Conservation (phyloP, 2,113 vertebrate species). For the Spermophilus dauricus region DNA sequence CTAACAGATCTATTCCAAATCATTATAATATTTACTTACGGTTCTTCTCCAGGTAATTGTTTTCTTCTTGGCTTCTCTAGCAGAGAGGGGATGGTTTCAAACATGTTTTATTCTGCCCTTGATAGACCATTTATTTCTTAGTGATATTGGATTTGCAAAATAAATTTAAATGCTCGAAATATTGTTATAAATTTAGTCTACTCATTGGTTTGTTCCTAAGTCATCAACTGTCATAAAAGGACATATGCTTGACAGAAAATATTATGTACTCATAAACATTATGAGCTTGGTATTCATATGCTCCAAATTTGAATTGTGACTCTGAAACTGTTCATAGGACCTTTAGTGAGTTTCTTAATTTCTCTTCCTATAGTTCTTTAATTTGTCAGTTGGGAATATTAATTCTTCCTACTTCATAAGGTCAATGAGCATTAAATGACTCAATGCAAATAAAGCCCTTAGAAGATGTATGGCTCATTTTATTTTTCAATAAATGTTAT, state of each 20-base stretch:
- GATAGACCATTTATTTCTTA: background rate
- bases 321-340: background rate
- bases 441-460: background rate
- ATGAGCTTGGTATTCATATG: background rate
- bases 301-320: background rate
- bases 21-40: background rate
- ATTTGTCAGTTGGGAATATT: background rate
- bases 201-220: background rate
- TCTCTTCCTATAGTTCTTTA: background rate
- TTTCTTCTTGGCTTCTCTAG: background rate
- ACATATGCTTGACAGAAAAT: background rate
- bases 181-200: background rate
- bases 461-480: background rate
- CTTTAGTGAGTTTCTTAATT: background rate
- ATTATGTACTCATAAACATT: background rate
- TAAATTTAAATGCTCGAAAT: background rate
- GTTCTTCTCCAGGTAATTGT: background rate
- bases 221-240: background rate
- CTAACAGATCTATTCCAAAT: background rate
- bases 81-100: background rate
- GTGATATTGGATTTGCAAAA: background rate
- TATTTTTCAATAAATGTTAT: background rate
- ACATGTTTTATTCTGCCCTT: background rate
- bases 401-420: slow-evolving; percentile 2
- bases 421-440: slow-evolving; percentile 26